These are phyloP conservation scores for Zoroaster sp. DNA, from an alignment of 53 echinoderm and acorn worm species.

Conservation along the genomic window DNA sequence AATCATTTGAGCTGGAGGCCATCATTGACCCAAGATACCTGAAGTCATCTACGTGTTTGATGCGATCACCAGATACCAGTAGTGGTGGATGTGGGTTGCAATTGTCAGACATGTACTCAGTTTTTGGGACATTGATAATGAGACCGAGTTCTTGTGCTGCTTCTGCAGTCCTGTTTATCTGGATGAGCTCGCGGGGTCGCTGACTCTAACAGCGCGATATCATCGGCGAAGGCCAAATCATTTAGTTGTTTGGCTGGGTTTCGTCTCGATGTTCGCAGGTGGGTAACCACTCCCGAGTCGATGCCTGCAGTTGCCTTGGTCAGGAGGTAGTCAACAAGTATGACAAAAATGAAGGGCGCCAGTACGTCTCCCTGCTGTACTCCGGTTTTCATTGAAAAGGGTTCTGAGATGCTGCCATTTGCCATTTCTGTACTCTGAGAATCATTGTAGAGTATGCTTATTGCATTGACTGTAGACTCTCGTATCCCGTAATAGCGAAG, in stretches of 20 bases:
- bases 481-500: too few species aligned
- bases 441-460: too few species aligned
- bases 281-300: too few species aligned
- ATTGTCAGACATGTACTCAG: not conserved
- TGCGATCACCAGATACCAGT: not conserved
- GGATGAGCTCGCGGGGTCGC: not conserved
- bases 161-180: not conserved
- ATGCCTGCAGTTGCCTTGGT: too few species aligned
- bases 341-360: too few species aligned
- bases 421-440: too few species aligned
- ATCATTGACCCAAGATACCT: slow-evolving; percentile 28
- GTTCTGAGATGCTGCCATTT: too few species aligned
- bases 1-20: slow-evolving; percentile 12
- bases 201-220: not conserved
- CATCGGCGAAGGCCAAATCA: not conserved
- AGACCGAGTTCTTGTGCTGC: not conserved
- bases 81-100: not conserved
- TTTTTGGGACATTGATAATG: not conserved
- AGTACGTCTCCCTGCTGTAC: too few species aligned
- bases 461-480: too few species aligned
- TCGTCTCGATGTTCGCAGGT: not conserved
- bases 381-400: too few species aligned
- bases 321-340: too few species aligned
- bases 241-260: not conserved
- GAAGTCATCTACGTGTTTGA: slow-evolving; percentile 30